Evolutionary conservation across 2,113 vertebrate species (phyloP), one percentile per base, ranked within the genome.

Genomic region (Gadus macrocephalus): DNA sequence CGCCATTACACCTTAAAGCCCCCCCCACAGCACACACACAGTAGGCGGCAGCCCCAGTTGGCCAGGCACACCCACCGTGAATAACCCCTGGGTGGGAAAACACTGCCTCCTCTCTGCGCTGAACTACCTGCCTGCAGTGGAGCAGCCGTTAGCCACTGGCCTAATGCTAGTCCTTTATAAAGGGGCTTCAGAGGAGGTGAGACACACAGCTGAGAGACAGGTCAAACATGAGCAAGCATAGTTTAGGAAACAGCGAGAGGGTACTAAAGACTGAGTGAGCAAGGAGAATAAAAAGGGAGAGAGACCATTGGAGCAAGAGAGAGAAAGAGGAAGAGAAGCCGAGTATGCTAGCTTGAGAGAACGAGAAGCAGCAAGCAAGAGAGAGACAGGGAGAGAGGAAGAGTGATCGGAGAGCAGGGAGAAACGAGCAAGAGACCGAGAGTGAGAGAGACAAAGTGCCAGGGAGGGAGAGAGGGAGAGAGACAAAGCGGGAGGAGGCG

Each of bases 1-100:
- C 75, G 78, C 84, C 83, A 88, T 88, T 76, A 80, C 56, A 73
- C 55, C 74, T 76, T 81, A 83, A 79, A 69, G 82, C 77, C 80
- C 76, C 81, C 31, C 42, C 9, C 42, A 49, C 42, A 7, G 38
- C 42, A 9, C 42, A 49, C 42, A 12, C 42, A 49, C 42, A 49
- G 76, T 68, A 72, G 66, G 56, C 71, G 78, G 83, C 82, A 83
- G 74, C 80, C 35, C 17, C 69, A 78, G 80, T 87, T 86, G 76
- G 66, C 66, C 53, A 1, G 59, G 74, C 73, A 22, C 69, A 55
- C 62, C 70, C 68, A 64, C 67, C 59, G 73, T 55, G 67, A 71
- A 72, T 63, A 22, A 20, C 69, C 72, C 22, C 60, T 62, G 20
- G 60, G 60, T 22, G 19, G 53, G 53, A 55, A 16, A 55, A 35